A percentile compares a stretch with the other conserved stretches of the same genome.
These are phyloP conservation scores for Haliaeetus leucogaster DNA, from an alignment of 2,113 vertebrate genomes.

Conservation along the genomic window DNA sequence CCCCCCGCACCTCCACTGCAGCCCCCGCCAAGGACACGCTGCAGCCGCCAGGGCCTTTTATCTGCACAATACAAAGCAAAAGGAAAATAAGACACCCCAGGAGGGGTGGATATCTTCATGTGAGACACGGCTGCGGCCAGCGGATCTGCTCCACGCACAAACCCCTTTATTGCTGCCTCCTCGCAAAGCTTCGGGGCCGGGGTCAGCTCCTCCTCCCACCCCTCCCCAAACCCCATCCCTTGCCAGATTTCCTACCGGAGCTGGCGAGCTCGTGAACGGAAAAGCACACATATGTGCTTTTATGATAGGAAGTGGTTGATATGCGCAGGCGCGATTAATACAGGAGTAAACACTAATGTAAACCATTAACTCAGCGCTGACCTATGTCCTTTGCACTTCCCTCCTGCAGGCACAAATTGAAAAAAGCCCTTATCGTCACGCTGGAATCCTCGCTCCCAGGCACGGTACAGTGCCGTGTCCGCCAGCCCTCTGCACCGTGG, in stretches of 20 bases:
- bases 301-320: conserved; percentile 12
- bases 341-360: neutral
- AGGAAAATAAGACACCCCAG: neutral
- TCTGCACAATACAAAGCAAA: neutral
- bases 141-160: neutral
- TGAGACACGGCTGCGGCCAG: neutral
- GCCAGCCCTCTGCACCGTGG: rapidly evolving
- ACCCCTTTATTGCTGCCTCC: neutral
- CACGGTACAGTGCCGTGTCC: rapidly evolving
- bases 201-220: neutral
- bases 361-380: conserved; percentile 46
- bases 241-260: neutral
- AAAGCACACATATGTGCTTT: neutral
- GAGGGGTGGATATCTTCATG: neutral
- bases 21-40: neutral
- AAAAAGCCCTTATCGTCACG: neutral
- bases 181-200: rapidly evolving
- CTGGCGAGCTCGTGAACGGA: rapidly evolving
- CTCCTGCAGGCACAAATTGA: neutral
- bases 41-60: neutral
- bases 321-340: neutral
- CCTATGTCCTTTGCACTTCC: neutral
- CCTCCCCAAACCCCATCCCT: neutral
- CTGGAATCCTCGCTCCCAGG: rapidly evolving
- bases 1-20: neutral